Conservation (phyloP, 2,888 invertebrate genomes). For the Chrysolina americana region DNA sequence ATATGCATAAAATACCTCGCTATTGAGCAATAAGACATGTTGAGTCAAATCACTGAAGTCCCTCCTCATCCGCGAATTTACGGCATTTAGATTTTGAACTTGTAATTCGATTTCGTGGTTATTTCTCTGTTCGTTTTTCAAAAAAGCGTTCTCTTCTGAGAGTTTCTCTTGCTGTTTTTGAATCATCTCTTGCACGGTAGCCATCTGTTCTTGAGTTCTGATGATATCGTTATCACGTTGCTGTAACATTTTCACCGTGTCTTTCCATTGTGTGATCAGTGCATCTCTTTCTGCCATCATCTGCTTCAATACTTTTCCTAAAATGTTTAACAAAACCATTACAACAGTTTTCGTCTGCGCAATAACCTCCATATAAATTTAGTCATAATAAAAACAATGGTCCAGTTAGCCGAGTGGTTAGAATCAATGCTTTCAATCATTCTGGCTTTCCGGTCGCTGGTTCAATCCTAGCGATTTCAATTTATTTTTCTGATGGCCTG, state of each 20-base stretch:
- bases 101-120: constrained; percentile 71
- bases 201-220: constrained; percentile 61
- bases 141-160: constrained; percentile 75
- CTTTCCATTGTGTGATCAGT: constrained; percentile 82
- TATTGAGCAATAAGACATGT: constrained; percentile 64
- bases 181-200: constrained; percentile 56
- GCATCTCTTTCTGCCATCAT: constrained; percentile 78
- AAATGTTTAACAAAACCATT: constrained; percentile 31
- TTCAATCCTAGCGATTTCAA: no score
- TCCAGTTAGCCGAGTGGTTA: no score
- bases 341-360: not conserved
- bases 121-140: constrained; percentile 74
- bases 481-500: no score
- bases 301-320: constrained; percentile 67
- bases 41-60: constrained; percentile 63
- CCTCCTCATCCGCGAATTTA: constrained; percentile 67
- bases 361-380: no score
- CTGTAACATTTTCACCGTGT: constrained; percentile 78
- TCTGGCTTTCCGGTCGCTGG: no score
- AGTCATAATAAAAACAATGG: no score
- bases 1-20: constrained; percentile 65
- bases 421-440: no score
- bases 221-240: constrained; percentile 80
- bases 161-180: constrained; percentile 71
- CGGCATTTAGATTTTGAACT: constrained; percentile 67